Evolutionary conservation across 2,797 vertebrate genomes (phyloP).

Genomic region (Enteromius fasciolatus): DNA sequence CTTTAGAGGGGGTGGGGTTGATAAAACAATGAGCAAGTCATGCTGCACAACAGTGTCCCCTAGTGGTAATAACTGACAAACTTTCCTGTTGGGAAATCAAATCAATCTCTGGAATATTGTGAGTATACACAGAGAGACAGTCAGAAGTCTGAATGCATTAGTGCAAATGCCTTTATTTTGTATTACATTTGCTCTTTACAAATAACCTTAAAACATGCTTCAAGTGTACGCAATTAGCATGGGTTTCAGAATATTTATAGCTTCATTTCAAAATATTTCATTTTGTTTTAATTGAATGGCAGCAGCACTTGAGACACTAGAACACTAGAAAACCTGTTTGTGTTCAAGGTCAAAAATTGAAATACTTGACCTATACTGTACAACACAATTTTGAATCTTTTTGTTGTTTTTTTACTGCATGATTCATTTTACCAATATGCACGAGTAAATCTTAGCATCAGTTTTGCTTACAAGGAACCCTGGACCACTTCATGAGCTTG

Average conservation of each 20-base stretch:
- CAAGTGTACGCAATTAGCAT: neutral
- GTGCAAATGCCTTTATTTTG: neutral
- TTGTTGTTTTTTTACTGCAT: no score
- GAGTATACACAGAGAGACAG: slow-evolving; percentile 12
- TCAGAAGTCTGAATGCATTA: slow-evolving; percentile 5
- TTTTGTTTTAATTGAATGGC: neutral
- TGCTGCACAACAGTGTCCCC: slow-evolving; percentile 73
- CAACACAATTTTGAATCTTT: neutral
- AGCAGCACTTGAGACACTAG: neutral
- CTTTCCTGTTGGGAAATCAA: slow-evolving; percentile 42
- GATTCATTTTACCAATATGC: neutral
- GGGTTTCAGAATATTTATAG: neutral
- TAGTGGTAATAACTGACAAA: slow-evolving; percentile 65
- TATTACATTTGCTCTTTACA: neutral
- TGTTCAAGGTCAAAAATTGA: neutral
- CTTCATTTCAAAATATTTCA: neutral
- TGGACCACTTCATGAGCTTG: neutral
- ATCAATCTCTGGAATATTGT: slow-evolving; percentile 27
- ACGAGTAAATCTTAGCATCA: neutral
- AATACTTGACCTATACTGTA: neutral
- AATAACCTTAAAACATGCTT: neutral
- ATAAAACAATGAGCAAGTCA: slow-evolving; percentile 44
- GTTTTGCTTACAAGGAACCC: neutral
- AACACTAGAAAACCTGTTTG: slow-evolving; percentile 1
- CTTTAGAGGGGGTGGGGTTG: slow-evolving; percentile 16